Evolutionary conservation across 1,140 invertebrate species (phyloP), one percentile per base, ranked within the genome.

Genomic region (Euura lappo): DNA sequence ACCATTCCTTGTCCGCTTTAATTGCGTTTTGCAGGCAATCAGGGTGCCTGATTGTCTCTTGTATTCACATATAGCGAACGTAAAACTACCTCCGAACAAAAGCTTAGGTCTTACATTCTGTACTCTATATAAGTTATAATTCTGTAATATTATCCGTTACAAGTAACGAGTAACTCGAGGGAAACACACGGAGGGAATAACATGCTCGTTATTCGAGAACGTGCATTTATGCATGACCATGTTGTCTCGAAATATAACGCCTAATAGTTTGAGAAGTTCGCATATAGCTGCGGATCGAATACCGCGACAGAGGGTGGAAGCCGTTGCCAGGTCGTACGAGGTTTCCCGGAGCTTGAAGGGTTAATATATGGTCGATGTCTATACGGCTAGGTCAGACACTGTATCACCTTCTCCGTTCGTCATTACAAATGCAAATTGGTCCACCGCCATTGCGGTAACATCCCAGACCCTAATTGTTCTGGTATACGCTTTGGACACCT

Each of bases 321-420:
- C 51, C 51, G 51, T 60, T 60, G 51, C 51, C 51, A 6, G 51
- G 51, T 60, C 51, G 13, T 60, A 60, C 51, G 51, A 60, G 51
- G 51, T 5, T 60, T 60, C 6, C 8, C 51, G 51, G 51, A 60
- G 79, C 81, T 77, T 76, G 68, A 71, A 73, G 80, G 81, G 81
- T 82, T 84, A 84, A 84, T 84, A 84, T 80, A 84, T 82, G 79
- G 79, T 80, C 81, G 77, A 83, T 83, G 82, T 82, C 79, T 77
- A 74, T 28, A 74, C 73, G 68, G 72, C 71, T 77, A 79, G 80
- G 82, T 84, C 81, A 83, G 80, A 82, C 80, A 79, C 80, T 80
- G 80, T 78, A 81, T 84, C 82, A 83, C 79, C 81, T 83, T 83
- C 79, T 75, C 76, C 80, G 80, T 81, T 77, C 80, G 79, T 84